Conservation (phyloP, 2,888 invertebrate genomes). For the Campoplex nolae region DNA sequence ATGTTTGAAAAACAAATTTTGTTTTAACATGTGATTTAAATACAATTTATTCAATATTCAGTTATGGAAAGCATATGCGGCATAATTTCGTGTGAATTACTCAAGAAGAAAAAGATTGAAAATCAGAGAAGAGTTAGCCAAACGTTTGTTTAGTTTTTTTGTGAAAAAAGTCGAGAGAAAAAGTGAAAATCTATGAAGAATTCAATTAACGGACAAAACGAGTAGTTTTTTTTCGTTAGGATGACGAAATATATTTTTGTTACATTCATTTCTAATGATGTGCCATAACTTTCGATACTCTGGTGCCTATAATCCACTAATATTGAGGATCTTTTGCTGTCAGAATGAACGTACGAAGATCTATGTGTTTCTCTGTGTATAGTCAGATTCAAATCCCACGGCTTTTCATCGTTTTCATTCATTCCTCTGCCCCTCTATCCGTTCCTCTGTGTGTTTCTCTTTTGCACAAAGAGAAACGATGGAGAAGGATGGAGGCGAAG, state of each 20-base stretch:
- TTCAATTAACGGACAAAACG: background rate
- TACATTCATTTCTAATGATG: background rate
- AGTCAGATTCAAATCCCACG: conserved; percentile 35
- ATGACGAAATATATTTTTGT: background rate
- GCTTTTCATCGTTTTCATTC: conserved; percentile 24
- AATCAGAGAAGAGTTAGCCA: background rate
- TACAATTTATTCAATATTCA: no score
- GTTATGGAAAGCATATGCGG: no score
- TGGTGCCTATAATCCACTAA: background rate
- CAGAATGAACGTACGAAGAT: background rate
- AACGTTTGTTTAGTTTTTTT: background rate
- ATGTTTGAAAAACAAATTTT: no score
- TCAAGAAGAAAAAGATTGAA: background rate
- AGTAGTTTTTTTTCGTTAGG: background rate
- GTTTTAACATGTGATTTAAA: no score
- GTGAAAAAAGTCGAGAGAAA: background rate
- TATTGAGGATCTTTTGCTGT: background rate
- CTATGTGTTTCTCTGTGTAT: background rate
- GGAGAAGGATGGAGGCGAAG: conserved; percentile 17
- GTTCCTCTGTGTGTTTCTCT: conserved; percentile 54
- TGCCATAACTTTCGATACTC: conserved; percentile 5
- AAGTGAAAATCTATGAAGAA: background rate
- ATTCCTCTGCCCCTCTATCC: conserved; percentile 1
- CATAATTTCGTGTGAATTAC: no score
- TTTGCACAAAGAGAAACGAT: conserved; percentile 37